Conservation (phyloP, 2,113 vertebrate genomes). For the Melanocharis versteri region DNA sequence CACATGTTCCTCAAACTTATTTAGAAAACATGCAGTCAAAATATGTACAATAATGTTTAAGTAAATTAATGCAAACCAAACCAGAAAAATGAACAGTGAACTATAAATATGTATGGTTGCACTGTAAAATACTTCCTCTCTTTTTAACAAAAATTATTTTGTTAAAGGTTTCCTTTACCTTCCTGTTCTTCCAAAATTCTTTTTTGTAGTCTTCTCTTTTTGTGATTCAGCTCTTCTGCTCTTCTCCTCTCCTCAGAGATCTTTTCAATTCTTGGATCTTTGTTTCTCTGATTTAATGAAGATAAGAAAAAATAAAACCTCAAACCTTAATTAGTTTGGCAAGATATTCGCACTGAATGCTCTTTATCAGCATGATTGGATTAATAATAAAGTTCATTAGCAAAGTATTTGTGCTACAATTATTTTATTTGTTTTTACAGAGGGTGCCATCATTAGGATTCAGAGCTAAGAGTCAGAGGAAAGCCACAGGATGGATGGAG, state of each 20-base stretch:
- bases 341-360: constrained; percentile 8
- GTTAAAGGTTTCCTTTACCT: not conserved
- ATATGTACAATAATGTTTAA: not conserved
- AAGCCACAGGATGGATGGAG: not conserved
- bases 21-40: not conserved
- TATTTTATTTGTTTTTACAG: not conserved
- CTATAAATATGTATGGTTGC: not conserved
- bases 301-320: constrained; percentile 21
- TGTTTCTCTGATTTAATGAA: constrained; percentile 11
- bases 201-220: not conserved
- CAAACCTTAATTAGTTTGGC: constrained; percentile 12
- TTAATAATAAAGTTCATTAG: constrained; percentile 27
- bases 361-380: constrained; percentile 15
- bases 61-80: not conserved
- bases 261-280: not conserved
- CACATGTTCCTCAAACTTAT: not conserved
- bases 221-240: not conserved
- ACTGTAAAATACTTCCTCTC: not conserved
- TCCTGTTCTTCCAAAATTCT: not conserved
- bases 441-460: not conserved
- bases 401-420: not conserved
- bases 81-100: not conserved
- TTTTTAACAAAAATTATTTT: not conserved
- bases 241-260: not conserved
- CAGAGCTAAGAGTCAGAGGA: not conserved